Percentiles rank a stretch among this genome's conserved stretches.
Evolutionary conservation across 2,113 vertebrate genomes (phyloP).

Genomic region (Limnothrissa miodon): DNA sequence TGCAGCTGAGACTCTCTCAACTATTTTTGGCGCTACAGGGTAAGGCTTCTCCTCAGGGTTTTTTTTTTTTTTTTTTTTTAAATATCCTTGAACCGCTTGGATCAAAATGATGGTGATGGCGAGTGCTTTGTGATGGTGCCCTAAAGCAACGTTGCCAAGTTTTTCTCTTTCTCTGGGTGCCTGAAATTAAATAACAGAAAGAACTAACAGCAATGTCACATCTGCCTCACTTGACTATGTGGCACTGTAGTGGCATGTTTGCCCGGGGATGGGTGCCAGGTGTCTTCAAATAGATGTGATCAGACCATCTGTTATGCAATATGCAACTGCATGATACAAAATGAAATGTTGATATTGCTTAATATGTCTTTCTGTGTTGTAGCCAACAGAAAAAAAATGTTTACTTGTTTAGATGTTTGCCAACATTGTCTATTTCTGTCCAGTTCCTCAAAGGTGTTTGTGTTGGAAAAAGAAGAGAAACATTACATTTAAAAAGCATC

Average conservation of each 20-base stretch:
- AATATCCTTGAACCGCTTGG: background rate
- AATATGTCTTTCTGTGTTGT: background rate
- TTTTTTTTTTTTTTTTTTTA: background rate
- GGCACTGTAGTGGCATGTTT: background rate
- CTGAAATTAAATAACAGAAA: background rate
- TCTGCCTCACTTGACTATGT: background rate
- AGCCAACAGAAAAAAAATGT: conserved; percentile 1
- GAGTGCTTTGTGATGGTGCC: background rate
- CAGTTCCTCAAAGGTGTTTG: background rate
- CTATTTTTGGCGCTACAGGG: background rate
- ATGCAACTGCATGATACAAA: background rate
- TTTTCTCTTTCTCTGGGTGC: background rate
- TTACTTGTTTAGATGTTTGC: conserved; percentile 10
- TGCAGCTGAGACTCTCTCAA: background rate
- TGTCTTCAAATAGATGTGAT: background rate
- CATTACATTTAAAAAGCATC: background rate
- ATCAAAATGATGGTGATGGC: background rate
- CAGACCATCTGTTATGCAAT: background rate
- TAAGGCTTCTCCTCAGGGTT: background rate
- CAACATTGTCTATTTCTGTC: background rate
- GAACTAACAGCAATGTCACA: background rate
- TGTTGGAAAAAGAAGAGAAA: background rate
- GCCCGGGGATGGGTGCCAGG: background rate
- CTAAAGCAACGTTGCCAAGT: background rate
- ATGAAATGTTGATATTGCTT: background rate